phyloP scores from a whole-genome alignment of 2,797 vertebrate species.

The Macropodus opercularis region DNA sequence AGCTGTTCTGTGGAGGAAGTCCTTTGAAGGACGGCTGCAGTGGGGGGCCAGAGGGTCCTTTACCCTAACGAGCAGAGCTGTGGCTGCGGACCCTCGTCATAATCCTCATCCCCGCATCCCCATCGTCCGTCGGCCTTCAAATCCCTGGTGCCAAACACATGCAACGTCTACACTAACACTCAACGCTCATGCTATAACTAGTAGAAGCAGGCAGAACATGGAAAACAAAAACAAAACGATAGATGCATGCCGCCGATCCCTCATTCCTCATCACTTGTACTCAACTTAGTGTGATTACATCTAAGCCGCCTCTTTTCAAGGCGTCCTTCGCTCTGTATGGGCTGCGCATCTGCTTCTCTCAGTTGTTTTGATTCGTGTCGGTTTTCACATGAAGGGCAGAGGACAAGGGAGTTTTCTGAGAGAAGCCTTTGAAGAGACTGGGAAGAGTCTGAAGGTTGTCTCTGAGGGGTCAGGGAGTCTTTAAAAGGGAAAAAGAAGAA shows the following conservation, averaged over 20 bases:
- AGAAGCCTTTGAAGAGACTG: conserved; percentile 70
- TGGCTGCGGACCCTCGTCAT: conserved; percentile 5
- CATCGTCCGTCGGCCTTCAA: too few relatives aligned
- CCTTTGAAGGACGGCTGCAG: conserved; percentile 69
- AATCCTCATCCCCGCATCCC: conserved; percentile 27
- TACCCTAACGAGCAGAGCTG: conserved; percentile 54
- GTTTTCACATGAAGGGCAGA: conserved; percentile 67
- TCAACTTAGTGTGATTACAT: conserved; percentile 59
- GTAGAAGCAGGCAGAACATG: conserved; percentile 70
- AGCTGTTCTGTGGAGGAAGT: conserved; percentile 76
- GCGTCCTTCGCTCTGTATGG: conserved; percentile 45
- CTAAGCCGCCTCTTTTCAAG: conserved; percentile 50
- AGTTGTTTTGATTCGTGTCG: conserved; percentile 72
- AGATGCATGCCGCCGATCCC: conserved; percentile 49
- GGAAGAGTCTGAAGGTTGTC: conserved; percentile 59
- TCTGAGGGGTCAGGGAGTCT: conserved; percentile 64
- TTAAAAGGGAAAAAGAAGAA: conserved; percentile 44
- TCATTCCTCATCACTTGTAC: conserved; percentile 36
- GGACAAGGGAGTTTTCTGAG: conserved; percentile 41
- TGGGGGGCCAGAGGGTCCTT: conserved; percentile 46
- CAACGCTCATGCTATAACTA: conserved; percentile 75
- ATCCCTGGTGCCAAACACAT: conserved; percentile 73
- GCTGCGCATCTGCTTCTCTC: conserved; percentile 53
- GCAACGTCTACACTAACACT: conserved; percentile 73
- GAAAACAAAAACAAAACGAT: conserved; percentile 28